A percentile compares a stretch with the other conserved stretches of the same genome.
phyloP scores from a whole-genome alignment of 2,888 invertebrate species.

The Leistus spinibarbis region DNA sequence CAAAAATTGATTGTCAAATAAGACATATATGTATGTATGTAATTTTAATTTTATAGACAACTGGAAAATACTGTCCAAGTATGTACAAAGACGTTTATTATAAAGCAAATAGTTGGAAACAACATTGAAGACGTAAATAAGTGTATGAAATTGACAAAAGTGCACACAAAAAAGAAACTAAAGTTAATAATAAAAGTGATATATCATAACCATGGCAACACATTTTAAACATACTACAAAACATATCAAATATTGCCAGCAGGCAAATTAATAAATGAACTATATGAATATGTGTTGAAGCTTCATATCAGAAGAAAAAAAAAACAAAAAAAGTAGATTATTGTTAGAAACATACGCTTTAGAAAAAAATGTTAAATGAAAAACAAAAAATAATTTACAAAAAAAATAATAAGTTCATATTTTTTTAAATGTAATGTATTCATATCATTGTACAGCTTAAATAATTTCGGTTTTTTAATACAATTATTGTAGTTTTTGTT shows the following conservation, averaged over 20 bases:
- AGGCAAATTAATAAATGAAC: conserved; percentile 3
- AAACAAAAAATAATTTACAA: conserved; percentile 30
- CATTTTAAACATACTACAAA: conserved; percentile 14
- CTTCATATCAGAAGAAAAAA: conserved; percentile 35
- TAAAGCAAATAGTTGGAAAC: conserved; percentile 91
- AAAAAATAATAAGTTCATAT: conserved; percentile 33
- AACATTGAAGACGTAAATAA: conserved; percentile 63
- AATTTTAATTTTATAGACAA: conserved; percentile 61
- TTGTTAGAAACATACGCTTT: conserved; percentile 36
- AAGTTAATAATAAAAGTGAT: background rate
- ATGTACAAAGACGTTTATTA: conserved; percentile 93
- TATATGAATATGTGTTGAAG: conserved; percentile 22
- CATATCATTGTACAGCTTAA: conserved; percentile 27
- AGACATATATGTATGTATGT: too few relatives aligned
- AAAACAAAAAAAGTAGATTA: conserved; percentile 23
- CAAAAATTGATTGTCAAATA: too few relatives aligned
- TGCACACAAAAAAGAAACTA: background rate
- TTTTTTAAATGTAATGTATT: conserved; percentile 35
- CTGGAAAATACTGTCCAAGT: conserved; percentile 84
- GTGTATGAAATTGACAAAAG: conserved; percentile 1
- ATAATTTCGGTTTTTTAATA: background rate
- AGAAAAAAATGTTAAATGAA: conserved; percentile 27
- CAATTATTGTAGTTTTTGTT: background rate
- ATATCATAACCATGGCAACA: conserved; percentile 1
- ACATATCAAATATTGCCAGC: conserved; percentile 38